Evolutionary conservation across 2,888 invertebrate species (phyloP).

Genomic region (Thera obeliscata): DNA sequence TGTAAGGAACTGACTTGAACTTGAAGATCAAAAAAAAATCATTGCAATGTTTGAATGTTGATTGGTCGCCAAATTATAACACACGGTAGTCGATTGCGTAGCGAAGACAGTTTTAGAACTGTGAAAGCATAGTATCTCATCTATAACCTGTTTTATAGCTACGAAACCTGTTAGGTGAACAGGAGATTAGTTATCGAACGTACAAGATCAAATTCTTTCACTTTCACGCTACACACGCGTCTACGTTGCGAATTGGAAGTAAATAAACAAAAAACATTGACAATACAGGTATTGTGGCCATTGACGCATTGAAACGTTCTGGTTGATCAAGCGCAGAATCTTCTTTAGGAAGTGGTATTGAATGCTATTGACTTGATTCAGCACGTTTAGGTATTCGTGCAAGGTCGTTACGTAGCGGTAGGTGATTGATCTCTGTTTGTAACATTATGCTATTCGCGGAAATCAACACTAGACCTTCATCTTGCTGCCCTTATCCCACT

Average conservation of each 20-base stretch:
- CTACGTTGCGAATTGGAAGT: constrained; percentile 7
- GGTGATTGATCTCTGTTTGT: constrained; percentile 22
- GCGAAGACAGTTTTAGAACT: constrained; percentile 11
- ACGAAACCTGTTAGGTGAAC: constrained; percentile 18
- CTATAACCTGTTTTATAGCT: constrained; percentile 7
- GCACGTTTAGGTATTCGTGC: constrained; percentile 12
- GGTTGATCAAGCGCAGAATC: constrained; percentile 41
- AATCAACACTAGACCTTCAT: neutral
- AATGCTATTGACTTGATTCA: constrained; percentile 29
- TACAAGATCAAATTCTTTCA: constrained; percentile 26
- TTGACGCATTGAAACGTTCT: constrained; percentile 43
- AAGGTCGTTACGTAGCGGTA: constrained; percentile 28
- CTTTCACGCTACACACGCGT: constrained; percentile 29
- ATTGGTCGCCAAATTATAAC: constrained; percentile 17
- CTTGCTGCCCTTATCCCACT: too few species aligned
- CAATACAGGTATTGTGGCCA: constrained; percentile 31
- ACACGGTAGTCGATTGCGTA: constrained; percentile 22
- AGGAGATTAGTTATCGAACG: constrained; percentile 6
- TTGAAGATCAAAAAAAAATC: constrained; percentile 18
- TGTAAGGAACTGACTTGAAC: constrained; percentile 16
- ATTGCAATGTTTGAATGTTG: constrained; percentile 14
- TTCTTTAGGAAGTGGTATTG: constrained; percentile 31
- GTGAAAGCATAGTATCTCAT: constrained; percentile 13
- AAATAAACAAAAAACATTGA: constrained; percentile 21
- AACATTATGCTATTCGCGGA: neutral